Evolutionary conservation across 2,797 vertebrate species (phyloP).

Genomic region (Sarcophilus harrisii): DNA sequence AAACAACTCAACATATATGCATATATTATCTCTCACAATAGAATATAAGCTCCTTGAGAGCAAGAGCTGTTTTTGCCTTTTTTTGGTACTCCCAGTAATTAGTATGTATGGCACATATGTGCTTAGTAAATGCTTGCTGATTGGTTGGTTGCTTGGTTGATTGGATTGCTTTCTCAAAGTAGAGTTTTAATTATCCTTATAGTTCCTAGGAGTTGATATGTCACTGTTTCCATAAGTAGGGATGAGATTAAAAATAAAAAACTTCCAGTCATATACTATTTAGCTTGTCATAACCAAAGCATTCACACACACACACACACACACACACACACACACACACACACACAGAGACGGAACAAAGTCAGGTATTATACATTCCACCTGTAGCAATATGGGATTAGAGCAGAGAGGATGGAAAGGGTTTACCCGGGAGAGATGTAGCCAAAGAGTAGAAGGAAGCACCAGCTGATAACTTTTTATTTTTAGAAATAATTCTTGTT

Average conservation of each 20-base stretch:
- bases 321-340: too few species aligned
- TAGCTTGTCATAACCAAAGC: conserved; percentile 45
- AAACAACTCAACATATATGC: neutral
- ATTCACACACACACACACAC: too few species aligned
- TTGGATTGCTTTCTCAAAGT: conserved; percentile 48
- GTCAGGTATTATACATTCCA: too few species aligned
- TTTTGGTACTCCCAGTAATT: neutral
- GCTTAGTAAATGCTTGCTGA: neutral
- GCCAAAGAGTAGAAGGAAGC: neutral
- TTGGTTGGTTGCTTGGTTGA: too few species aligned
- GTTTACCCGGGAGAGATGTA: neutral
- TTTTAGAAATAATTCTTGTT: neutral
- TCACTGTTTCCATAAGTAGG: conserved; percentile 14
- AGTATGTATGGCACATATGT: neutral
- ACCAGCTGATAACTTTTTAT: neutral
- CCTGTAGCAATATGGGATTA: too few species aligned
- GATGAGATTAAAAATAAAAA: conserved; percentile 37
- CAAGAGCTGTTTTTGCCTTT: neutral
- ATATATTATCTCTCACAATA: neutral
- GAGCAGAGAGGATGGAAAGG: too few species aligned
- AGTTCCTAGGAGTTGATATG: conserved; percentile 35
- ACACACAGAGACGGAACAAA: too few species aligned
- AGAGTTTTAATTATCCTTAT: conserved; percentile 61
- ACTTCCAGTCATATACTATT: conserved; percentile 40
- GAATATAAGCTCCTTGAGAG: neutral